A percentile compares a stretch with the other conserved stretches of the same genome.
Conservation (phyloP, 2,113 vertebrate species). For the Centropus unirufus region DNA sequence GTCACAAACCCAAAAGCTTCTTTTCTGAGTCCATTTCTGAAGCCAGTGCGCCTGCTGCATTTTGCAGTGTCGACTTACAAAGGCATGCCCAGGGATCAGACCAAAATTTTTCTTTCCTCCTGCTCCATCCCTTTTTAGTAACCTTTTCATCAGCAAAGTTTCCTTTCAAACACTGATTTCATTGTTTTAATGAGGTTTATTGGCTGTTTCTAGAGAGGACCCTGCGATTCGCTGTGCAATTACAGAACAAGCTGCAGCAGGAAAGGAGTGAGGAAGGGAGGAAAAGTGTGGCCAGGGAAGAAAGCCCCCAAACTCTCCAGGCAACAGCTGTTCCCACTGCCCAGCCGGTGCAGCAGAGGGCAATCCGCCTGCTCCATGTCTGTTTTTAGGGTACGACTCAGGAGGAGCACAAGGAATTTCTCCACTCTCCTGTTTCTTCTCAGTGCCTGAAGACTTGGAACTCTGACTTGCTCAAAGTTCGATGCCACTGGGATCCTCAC, state of each 20-base stretch:
- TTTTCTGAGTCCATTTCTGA: neutral
- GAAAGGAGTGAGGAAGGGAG: neutral
- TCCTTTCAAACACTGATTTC: neutral
- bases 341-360: neutral
- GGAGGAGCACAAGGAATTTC: neutral
- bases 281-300: neutral
- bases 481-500: neutral
- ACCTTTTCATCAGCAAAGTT: neutral
- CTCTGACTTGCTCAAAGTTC: accelerated
- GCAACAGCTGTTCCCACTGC: neutral
- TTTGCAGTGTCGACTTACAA: neutral
- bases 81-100: neutral
- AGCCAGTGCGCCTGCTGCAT: neutral
- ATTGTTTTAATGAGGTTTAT: neutral
- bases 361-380: accelerated
- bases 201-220: neutral
- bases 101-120: neutral
- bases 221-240: neutral
- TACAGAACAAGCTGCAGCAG: neutral
- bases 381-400: neutral
- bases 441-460: too few species aligned
- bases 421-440: neutral
- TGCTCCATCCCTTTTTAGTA: neutral
- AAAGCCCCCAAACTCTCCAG: neutral
- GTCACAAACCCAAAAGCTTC: neutral